Evolutionary conservation across 2,888 invertebrate genomes (phyloP), one percentile per base, ranked within the genome.

Genomic region (Oscheius myriophilus): DNA sequence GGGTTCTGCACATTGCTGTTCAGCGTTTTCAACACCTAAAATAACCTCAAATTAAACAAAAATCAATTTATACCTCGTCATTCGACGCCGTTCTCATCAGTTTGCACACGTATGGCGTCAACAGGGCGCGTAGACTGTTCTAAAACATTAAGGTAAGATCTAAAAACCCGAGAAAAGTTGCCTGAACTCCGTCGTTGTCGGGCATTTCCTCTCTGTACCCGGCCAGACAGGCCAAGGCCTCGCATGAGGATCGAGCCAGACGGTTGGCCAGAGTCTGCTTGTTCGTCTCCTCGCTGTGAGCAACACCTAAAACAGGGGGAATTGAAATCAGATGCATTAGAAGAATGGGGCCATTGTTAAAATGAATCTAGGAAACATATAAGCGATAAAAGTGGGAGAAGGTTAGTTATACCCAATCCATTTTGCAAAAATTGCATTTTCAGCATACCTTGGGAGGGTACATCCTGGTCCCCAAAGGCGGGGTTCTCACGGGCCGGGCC

Each of bases 1-100:
- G 98, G 98, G 84, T 93, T 95, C 76, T 93, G 92, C 86, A 93
- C 93, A 88, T 98, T 98, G 46, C 95, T 94, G 82, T 94, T 98
- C n/a, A 99, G 88, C 16, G 92, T 91, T 89, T 98, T 98, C 66
- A 98, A 89, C 55, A 96, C 90, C 90, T 91, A 86, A 41, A 39
- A 16, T n/a, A 42, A 49, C 9, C 11, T 12, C 21, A 51, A 18
- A 21, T 53, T 41, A 14, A 51, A 39, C 11, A 12, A 67, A 52
- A 33, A 12, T n/a, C 16, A 7, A 42, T 33, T 26, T 61, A 18
- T 62, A 77, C 74, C 61, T 68, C 71, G 39, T 75, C 75, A 39
- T 76, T 75, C 3, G 70, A 55, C 53, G 91, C 90, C 55, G 91
- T 90, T 7, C 91, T 89, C 63, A 97, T 89, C 84, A 92, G 91